Conservation (phyloP, 2,888 invertebrate genomes). For the Ashinkailepas kermadecensis region DNA sequence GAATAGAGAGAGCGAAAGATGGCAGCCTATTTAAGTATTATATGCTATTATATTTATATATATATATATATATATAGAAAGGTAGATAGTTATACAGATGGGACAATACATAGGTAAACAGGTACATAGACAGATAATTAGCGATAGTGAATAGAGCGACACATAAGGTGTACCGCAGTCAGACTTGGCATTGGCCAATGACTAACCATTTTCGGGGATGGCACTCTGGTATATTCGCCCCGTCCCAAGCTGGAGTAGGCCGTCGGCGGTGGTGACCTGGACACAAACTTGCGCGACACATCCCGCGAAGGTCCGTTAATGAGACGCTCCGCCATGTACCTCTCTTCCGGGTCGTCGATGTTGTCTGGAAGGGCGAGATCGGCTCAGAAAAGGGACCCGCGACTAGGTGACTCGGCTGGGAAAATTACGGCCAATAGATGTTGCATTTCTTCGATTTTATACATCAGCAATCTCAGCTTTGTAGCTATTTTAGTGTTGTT, state of each 20-base stretch:
- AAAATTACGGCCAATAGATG: too few relatives aligned
- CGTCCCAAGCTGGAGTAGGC: neutral
- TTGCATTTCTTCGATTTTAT: too few relatives aligned
- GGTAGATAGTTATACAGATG: neutral
- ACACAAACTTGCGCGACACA: neutral
- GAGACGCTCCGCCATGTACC: slow-evolving; percentile 1
- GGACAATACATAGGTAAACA: neutral
- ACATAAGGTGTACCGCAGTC: neutral
- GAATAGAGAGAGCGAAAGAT: too few relatives aligned
- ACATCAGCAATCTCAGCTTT: too few relatives aligned
- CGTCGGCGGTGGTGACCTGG: neutral
- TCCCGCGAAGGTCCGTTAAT: neutral
- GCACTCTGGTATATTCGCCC: neutral
- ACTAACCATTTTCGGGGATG: neutral
- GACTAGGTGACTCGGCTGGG: too few relatives aligned
- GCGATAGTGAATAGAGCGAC: neutral
- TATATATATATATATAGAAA: neutral
- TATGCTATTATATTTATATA: too few relatives aligned
- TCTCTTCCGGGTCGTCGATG: slow-evolving; percentile 1
- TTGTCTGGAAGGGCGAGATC: neutral
- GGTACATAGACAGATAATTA: neutral
- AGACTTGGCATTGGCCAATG: neutral
- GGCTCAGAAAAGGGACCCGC: neutral
- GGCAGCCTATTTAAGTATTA: too few relatives aligned
- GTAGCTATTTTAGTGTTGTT: too few relatives aligned